Evolutionary conservation across 2,113 vertebrate genomes (phyloP), one percentile per base, ranked within the genome.

Genomic region (Catharus minimus): DNA sequence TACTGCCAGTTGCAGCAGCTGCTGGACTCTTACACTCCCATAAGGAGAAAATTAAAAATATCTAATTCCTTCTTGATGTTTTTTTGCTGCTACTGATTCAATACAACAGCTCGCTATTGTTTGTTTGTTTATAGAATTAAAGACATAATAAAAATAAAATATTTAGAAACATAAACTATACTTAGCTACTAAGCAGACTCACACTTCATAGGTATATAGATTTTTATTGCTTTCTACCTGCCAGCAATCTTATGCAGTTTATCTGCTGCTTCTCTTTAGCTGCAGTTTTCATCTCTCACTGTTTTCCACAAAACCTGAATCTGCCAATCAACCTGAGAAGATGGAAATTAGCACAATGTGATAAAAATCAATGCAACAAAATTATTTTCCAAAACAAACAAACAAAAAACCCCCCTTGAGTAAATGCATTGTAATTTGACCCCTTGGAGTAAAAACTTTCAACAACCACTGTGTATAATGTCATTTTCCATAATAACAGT

Each of bases 1-100:
- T 94, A 92, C 73, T 94, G 86, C 73, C 77, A 90, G 65, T 95
- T 86, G 55, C 46, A 93, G 77, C 95, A 95, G 95, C 92, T 93
- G 92, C 86, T 90, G 88, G 82, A 68, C 80, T 84, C 57, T 74
- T 36, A 49, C 7, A 62, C 38, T 92, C 50, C 53, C 90, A 93
- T 84, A 78, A 86, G 46, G 61, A 93, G 83, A 95, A 92, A 94
- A 93, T 93, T 81, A 88, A 65, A 91, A 93, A 88, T 72, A 94
- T 50, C 65, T 88, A 61, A 88, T 84, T 92, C 61, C 32, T 69
- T 86, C 76, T 94, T 79, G 38, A 81, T 44, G 88, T 68, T 84
- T 80, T 76, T n/a, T 58, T 91, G 23, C 69, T 77, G 79, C 11
- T 92, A 33, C 23, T 83, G 23, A 44, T 90, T 86, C 73, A 74